These are phyloP conservation scores for Linurgus olivaceus DNA, from an alignment of 2,797 vertebrate species.

Conservation along the genomic window DNA sequence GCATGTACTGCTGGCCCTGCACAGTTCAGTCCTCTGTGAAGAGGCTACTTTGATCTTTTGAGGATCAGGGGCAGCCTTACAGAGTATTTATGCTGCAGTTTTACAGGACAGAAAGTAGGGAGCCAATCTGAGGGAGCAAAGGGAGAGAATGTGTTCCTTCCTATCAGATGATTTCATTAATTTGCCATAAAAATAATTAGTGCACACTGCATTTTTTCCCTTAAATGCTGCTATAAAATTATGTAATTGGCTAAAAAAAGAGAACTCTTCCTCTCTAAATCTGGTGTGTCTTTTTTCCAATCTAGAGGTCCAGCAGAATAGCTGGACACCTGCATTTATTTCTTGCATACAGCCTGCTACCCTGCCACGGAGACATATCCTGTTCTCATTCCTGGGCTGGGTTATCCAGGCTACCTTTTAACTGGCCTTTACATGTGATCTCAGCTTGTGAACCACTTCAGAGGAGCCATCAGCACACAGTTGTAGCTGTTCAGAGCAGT, in stretches of 20 bases:
- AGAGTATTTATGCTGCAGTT: background rate
- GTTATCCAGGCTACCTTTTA: background rate
- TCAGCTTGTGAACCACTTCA: background rate
- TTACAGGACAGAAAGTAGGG: background rate
- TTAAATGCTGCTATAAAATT: background rate
- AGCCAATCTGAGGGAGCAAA: background rate
- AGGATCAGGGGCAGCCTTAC: background rate
- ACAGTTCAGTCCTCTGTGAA: background rate
- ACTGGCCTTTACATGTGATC: background rate
- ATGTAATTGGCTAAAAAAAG: background rate
- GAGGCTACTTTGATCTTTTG: background rate
- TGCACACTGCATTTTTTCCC: background rate
- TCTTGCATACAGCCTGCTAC: background rate
- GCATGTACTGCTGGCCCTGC: background rate
- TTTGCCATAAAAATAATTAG: background rate
- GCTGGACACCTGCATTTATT: background rate
- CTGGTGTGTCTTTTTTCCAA: background rate
- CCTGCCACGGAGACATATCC: background rate
- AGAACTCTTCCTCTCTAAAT: background rate
- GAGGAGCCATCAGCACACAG: background rate
- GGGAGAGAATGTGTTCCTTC: background rate
- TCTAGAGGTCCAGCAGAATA: background rate
- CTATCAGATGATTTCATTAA: background rate
- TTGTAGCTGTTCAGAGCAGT: constrained; percentile 8
- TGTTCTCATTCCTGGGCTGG: background rate